Evolutionary conservation across 2,797 vertebrate genomes (phyloP).

Genomic region (Sebastes minor): DNA sequence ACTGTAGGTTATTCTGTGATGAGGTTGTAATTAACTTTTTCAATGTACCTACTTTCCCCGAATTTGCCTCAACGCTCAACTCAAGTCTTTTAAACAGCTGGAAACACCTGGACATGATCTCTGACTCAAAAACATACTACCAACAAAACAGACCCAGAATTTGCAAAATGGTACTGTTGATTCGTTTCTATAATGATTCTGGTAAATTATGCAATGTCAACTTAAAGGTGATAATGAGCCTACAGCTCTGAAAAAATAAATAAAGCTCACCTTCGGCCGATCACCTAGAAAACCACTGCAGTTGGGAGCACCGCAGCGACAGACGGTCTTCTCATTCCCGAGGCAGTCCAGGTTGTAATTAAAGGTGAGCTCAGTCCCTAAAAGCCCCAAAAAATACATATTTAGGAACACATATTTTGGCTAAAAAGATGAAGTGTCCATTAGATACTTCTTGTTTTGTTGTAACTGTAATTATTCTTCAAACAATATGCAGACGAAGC

Average conservation of each 20-base stretch:
- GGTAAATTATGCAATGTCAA: fast-evolving
- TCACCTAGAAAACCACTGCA: constrained; percentile 98
- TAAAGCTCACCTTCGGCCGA: constrained; percentile 89
- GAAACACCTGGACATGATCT: neutral
- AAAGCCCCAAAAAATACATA: neutral
- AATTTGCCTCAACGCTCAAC: neutral
- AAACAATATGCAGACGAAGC: neutral
- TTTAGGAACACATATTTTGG: neutral
- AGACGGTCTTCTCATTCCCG: constrained; percentile 96
- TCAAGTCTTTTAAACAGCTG: neutral
- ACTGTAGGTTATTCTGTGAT: neutral
- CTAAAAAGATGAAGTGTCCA: neutral
- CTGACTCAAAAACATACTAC: neutral
- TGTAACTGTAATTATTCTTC: neutral
- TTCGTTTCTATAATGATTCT: neutral
- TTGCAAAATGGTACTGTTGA: neutral
- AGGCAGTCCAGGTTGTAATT: constrained; percentile 99
- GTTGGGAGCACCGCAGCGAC: constrained; percentile 95
- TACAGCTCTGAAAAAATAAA: neutral
- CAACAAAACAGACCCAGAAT: neutral
- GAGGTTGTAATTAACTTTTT: neutral
- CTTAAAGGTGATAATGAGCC: neutral
- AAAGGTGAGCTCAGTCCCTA: constrained; percentile 96
- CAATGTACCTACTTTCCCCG: neutral
- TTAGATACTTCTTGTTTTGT: too few species aligned